Conservation (phyloP, 23 tunicate species). For the Halocynthia roretzi region DNA sequence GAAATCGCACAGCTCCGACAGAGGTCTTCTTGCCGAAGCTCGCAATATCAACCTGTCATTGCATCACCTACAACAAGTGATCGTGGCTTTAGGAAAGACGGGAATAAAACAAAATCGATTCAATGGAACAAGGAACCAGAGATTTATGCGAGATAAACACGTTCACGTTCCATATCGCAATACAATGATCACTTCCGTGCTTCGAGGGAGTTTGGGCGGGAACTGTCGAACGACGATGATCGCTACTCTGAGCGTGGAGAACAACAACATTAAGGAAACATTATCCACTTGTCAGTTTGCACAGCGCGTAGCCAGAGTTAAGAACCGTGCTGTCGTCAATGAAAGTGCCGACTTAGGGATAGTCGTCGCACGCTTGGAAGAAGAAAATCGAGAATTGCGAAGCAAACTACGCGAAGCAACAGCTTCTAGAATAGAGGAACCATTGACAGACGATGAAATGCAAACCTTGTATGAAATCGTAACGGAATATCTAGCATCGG, state of each 20-base stretch:
- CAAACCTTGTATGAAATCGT: neutral
- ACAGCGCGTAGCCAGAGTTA: constrained; percentile 73
- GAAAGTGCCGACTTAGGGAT: constrained; percentile 53
- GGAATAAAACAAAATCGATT: neutral
- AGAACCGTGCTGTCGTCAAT: constrained; percentile 62
- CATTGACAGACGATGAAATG: constrained; percentile 14
- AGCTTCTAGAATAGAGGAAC: constrained; percentile 12
- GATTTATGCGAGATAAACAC: constrained; percentile 2
- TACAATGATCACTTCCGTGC: constrained; percentile 74
- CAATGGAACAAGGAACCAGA: neutral
- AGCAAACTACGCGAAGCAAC: constrained; percentile 25
- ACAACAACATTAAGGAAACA: constrained; percentile 66
- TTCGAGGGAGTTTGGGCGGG: constrained; percentile 90
- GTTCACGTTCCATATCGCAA: constrained; percentile 90
- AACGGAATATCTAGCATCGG: constrained; percentile 26
- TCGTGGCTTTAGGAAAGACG: constrained; percentile 53
- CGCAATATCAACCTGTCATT: constrained; percentile 86
- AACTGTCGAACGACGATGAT: constrained; percentile 83
- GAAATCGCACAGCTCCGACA: constrained; percentile 39
- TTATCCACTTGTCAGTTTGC: constrained; percentile 93
- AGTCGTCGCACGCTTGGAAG: constrained; percentile 48
- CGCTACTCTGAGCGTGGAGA: constrained; percentile 75
- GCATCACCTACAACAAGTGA: constrained; percentile 91
- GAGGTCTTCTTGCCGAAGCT: constrained; percentile 53
- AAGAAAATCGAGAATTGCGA: constrained; percentile 34